Percentiles rank a stretch among this genome's conserved stretches.
Evolutionary conservation across 2,113 vertebrate species (phyloP).

Genomic region (Carassius carassius): DNA sequence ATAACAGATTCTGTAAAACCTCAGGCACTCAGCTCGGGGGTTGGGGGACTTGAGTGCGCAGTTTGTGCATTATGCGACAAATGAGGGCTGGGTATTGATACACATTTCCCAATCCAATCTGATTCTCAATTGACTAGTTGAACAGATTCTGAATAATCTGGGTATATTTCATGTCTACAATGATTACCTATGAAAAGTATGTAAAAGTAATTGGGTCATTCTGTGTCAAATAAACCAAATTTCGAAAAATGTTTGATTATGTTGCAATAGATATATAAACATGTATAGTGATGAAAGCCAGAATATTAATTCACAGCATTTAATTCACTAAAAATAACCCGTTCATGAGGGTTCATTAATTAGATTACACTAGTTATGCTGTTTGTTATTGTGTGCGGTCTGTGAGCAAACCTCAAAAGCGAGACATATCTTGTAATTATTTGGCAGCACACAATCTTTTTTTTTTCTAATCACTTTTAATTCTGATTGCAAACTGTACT

Average conservation of each 20-base stretch:
- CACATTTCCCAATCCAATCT: neutral
- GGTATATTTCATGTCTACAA: neutral
- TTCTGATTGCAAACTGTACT: neutral
- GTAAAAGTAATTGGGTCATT: too few species aligned
- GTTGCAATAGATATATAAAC: too few species aligned
- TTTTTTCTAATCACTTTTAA: neutral
- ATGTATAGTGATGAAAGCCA: too few species aligned
- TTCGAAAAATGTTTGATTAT: too few species aligned
- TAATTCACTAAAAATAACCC: too few species aligned
- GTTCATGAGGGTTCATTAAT: neutral
- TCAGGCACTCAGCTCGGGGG: constrained; percentile 23
- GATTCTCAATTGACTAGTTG: neutral
- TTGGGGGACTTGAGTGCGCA: constrained; percentile 31
- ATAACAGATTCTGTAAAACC: constrained; percentile 26
- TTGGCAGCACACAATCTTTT: neutral
- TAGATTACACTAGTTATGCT: neutral
- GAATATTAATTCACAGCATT: too few species aligned
- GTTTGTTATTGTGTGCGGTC: neutral
- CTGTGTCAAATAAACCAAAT: too few species aligned
- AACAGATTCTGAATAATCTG: neutral
- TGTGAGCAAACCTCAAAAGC: neutral
- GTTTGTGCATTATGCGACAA: constrained; percentile 31
- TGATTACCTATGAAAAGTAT: neutral
- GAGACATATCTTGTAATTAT: neutral
- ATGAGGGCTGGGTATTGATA: neutral